phyloP scores from a whole-genome alignment of 2,888 invertebrate genomes.

The Apodemia zela region DNA sequence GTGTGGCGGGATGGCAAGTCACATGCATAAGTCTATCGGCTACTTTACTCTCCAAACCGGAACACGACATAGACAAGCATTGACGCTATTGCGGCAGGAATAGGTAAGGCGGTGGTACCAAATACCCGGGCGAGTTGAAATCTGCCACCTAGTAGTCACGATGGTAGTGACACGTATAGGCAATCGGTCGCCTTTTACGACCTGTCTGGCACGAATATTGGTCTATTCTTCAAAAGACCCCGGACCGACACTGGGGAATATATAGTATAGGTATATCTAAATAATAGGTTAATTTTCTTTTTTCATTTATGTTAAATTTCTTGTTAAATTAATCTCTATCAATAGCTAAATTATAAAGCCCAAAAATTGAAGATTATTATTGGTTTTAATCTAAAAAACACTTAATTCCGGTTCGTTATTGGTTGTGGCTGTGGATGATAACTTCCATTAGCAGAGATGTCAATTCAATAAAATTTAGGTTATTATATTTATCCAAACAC shows the following conservation, averaged over 20 bases:
- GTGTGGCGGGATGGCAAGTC: no score
- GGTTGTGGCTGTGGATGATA: neutral
- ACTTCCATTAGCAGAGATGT: slow-evolving; percentile 9
- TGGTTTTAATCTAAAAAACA: slow-evolving; percentile 2
- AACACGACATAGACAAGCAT: no score
- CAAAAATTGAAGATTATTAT: neutral
- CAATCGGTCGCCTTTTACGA: no score
- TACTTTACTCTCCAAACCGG: no score
- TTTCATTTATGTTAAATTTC: neutral
- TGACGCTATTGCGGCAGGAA: no score
- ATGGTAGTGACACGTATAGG: no score
- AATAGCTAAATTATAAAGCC: neutral
- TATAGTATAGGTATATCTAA: neutral
- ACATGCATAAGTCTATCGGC: no score
- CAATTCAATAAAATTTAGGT: slow-evolving; percentile 4
- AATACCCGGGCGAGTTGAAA: no score
- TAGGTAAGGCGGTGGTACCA: no score
- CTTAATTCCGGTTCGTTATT: neutral
- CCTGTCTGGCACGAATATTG: neutral
- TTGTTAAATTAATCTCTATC: neutral
- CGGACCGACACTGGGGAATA: neutral
- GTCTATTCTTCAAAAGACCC: neutral
- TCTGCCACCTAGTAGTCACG: no score
- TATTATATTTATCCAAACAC: slow-evolving; percentile 8
- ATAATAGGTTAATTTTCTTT: no score